Percentiles rank a stretch among this genome's conserved stretches.
phyloP scores from a whole-genome alignment of 2,113 vertebrate species.

The Pterophyllum scalare region DNA sequence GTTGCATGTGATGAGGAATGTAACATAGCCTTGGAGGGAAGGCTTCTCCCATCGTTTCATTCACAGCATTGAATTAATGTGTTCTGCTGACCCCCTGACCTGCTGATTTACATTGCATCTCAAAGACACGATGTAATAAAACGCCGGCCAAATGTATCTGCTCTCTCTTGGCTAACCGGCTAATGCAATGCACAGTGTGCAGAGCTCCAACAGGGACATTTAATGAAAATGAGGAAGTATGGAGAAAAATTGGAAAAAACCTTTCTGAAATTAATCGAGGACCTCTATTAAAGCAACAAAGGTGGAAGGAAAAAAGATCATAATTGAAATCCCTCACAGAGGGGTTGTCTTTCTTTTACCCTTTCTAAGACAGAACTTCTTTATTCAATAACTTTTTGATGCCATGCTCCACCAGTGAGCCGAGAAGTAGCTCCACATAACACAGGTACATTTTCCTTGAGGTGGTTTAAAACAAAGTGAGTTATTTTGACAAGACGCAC shows the following conservation, averaged over 20 bases:
- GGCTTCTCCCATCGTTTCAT: slow-evolving; percentile 55
- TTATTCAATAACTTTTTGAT: slow-evolving; percentile 53
- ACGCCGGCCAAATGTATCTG: slow-evolving; percentile 35
- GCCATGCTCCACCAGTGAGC: slow-evolving; percentile 17
- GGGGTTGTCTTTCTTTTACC: slow-evolving; percentile 52
- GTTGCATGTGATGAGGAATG: slow-evolving; percentile 50
- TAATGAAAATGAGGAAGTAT: slow-evolving; percentile 73
- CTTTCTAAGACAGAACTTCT: slow-evolving; percentile 48
- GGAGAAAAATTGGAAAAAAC: slow-evolving; percentile 64
- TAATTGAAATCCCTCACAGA: slow-evolving; percentile 72
- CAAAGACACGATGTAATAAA: slow-evolving; percentile 76
- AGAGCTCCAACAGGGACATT: slow-evolving; percentile 70
- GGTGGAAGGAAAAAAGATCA: slow-evolving; percentile 51
- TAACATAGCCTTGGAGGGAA: slow-evolving; percentile 59
- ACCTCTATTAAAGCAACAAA: slow-evolving; percentile 74
- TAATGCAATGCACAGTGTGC: slow-evolving; percentile 61
- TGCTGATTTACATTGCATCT: slow-evolving; percentile 75
- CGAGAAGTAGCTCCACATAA: slow-evolving; percentile 21
- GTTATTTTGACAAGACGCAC: slow-evolving; percentile 47
- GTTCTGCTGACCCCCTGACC: slow-evolving; percentile 71
- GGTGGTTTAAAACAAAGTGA: slow-evolving; percentile 31
- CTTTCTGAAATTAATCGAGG: slow-evolving; percentile 71
- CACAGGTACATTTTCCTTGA: slow-evolving; percentile 22
- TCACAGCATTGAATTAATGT: slow-evolving; percentile 68
- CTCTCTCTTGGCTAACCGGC: slow-evolving; percentile 57